Conservation (phyloP, 2,888 invertebrate species). For the Netelia melanura region DNA sequence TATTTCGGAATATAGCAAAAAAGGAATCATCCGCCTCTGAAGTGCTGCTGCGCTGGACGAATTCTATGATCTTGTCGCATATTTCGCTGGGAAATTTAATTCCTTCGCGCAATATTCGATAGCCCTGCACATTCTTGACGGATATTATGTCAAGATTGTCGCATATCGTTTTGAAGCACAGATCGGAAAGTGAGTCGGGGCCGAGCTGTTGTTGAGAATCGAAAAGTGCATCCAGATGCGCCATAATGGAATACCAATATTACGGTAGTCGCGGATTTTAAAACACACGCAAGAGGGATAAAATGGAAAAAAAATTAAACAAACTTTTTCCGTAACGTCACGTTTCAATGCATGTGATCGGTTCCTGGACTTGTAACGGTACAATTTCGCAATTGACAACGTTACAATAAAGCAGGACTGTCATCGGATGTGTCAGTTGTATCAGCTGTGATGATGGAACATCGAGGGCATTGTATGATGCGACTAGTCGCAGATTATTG, state of each 20-base stretch:
- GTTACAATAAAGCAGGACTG: slow-evolving; percentile 42
- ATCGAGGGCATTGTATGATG: slow-evolving; percentile 26
- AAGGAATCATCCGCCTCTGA: slow-evolving; percentile 89
- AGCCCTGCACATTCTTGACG: slow-evolving; percentile 74
- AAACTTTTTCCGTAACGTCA: not conserved
- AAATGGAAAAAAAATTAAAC: slow-evolving; percentile 9
- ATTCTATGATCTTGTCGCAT: slow-evolving; percentile 89
- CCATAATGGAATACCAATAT: slow-evolving; percentile 73
- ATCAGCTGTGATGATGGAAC: slow-evolving; percentile 63
- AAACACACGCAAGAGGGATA: not conserved
- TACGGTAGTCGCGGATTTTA: not conserved
- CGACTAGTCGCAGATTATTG: slow-evolving; percentile 12
- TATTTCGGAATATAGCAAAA: slow-evolving; percentile 90
- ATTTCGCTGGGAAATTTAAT: slow-evolving; percentile 90
- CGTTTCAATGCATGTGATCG: not conserved
- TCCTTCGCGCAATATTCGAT: slow-evolving; percentile 86
- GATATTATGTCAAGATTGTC: slow-evolving; percentile 88
- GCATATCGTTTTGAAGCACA: slow-evolving; percentile 88
- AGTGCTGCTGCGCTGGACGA: slow-evolving; percentile 86
- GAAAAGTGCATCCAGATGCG: slow-evolving; percentile 79
- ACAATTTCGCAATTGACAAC: slow-evolving; percentile 58
- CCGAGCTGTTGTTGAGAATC: slow-evolving; percentile 77
- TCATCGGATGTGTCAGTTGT: slow-evolving; percentile 58
- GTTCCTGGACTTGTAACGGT: not conserved
- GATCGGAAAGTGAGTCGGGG: slow-evolving; percentile 88